Percentiles rank a stretch among this genome's conserved stretches.
phyloP scores from a whole-genome alignment of 2,113 vertebrate species.

The Ammodramus savannarum region DNA sequence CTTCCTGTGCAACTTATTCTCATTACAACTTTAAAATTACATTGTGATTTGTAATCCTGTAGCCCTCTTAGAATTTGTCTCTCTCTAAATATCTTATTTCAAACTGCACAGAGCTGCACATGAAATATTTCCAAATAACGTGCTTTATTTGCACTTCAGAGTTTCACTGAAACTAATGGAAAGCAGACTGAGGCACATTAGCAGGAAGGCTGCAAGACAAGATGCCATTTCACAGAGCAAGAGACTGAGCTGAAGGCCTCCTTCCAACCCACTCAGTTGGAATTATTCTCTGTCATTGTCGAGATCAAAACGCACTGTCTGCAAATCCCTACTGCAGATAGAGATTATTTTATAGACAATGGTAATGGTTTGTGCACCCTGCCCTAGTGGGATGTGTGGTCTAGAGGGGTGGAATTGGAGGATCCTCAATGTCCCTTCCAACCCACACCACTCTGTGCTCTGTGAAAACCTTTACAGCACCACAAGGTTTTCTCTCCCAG shows the following conservation, averaged over 20 bases:
- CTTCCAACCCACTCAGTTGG: not conserved
- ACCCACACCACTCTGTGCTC: not conserved
- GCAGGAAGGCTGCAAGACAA: not conserved
- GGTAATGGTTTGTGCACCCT: not conserved
- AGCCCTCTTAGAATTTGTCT: conserved; percentile 9
- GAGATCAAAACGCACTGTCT: not conserved
- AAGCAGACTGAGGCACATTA: not conserved
- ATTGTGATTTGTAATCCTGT: conserved; percentile 33
- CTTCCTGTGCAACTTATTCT: not conserved
- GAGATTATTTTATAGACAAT: not conserved
- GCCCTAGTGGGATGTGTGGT: not conserved
- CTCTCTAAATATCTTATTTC: conserved; percentile 21
- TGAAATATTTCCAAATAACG: not conserved
- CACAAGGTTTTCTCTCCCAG: not conserved
- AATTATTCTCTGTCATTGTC: not conserved
- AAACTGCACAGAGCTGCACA: not conserved
- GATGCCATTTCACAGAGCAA: not conserved
- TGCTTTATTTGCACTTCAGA: not conserved
- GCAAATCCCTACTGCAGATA: not conserved
- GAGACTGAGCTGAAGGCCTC: not conserved
- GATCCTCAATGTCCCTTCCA: not conserved
- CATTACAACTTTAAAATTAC: conserved; percentile 42
- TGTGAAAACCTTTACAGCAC: not conserved
- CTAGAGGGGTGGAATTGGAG: not conserved
- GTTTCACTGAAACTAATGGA: not conserved